Evolutionary conservation across 2,113 vertebrate genomes (phyloP).

Genomic region (Callaeas wilsoni): DNA sequence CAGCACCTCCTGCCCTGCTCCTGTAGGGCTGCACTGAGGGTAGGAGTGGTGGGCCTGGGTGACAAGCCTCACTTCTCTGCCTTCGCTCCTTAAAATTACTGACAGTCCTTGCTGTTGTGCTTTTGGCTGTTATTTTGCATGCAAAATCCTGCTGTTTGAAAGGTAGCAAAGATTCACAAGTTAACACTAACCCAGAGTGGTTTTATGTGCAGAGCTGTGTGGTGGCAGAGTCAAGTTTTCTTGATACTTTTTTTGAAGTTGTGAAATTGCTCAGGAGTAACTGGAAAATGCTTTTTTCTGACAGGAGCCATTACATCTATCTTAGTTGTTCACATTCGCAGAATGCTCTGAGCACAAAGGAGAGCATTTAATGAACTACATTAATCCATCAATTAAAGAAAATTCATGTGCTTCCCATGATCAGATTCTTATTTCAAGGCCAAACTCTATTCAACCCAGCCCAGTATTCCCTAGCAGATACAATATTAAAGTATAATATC

Average conservation of each 20-base stretch:
- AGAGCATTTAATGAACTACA: constrained; percentile 22
- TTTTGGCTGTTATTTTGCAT: neutral
- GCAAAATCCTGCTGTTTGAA: neutral
- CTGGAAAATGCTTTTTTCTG: neutral
- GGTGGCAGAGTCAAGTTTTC: neutral
- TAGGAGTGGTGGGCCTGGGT: neutral
- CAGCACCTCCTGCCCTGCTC: neutral
- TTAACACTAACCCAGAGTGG: fast-evolving
- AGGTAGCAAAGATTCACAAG: neutral
- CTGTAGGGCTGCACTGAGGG: neutral
- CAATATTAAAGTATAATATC: neutral
- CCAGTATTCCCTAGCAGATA: neutral
- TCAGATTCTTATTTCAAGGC: constrained; percentile 42
- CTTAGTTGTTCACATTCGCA: neutral
- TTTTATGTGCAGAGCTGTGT: neutral
- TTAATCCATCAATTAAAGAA: constrained; percentile 43
- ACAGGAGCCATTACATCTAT: neutral
- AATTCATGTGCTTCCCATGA: constrained; percentile 19
- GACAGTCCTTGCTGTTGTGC: neutral
- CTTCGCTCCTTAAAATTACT: neutral
- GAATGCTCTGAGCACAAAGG: constrained; percentile 5
- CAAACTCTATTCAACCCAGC: neutral
- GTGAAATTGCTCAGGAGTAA: neutral
- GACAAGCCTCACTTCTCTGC: neutral
- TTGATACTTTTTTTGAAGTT: neutral